Conservation (phyloP, 2,888 invertebrate genomes). For the Agriopis aurantiaria region DNA sequence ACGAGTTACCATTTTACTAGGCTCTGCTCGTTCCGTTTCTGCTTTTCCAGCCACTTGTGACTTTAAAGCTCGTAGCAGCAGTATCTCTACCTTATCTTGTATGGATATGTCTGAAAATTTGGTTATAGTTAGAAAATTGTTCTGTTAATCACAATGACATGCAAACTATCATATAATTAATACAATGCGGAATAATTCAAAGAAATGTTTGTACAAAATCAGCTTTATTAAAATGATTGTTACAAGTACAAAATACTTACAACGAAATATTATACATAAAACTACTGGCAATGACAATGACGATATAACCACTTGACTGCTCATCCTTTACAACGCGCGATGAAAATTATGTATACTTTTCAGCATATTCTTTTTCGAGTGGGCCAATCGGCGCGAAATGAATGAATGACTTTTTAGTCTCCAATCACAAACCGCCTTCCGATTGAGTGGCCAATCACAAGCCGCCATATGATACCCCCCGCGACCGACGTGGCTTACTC, state of each 20-base stretch:
- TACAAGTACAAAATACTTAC: conserved; percentile 25
- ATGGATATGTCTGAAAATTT: neutral
- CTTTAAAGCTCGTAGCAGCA: conserved; percentile 10
- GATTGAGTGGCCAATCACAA: too few species aligned
- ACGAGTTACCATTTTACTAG: neutral
- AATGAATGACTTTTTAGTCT: too few species aligned
- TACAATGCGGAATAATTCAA: conserved; percentile 11
- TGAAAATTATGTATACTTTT: too few species aligned
- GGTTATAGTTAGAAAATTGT: neutral
- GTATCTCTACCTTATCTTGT: neutral
- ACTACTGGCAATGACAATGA: conserved; percentile 9
- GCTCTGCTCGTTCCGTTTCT: neutral
- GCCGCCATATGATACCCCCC: too few species aligned
- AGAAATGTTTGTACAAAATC: conserved; percentile 38
- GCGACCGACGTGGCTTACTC: too few species aligned
- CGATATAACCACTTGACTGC: too few species aligned
- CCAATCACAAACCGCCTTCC: too few species aligned
- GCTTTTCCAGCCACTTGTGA: neutral
- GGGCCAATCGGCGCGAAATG: too few species aligned
- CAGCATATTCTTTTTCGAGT: too few species aligned
- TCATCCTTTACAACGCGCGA: too few species aligned
- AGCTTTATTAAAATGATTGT: conserved; percentile 34
- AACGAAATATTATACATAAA: conserved; percentile 33
- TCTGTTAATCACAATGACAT: neutral
- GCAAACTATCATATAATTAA: neutral